Percentiles rank a stretch among this genome's conserved stretches.
Conservation (phyloP, 1,140 invertebrate genomes). For the Drosophila eugracilis region DNA sequence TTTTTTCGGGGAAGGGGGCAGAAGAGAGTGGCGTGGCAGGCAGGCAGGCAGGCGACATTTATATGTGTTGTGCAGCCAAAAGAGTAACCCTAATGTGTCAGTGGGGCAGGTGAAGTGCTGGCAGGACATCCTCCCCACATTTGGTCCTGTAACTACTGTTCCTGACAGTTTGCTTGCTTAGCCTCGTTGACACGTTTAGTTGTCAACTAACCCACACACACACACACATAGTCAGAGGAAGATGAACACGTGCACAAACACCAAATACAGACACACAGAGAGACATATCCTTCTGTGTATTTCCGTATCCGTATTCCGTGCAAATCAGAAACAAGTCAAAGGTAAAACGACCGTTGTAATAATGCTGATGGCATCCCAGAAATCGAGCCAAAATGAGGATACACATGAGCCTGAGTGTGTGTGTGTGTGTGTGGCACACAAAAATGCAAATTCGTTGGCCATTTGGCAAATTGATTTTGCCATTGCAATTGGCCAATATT, state of each 20-base stretch:
- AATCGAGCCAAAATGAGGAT: constrained; percentile 40
- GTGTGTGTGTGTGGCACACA: constrained; percentile 1
- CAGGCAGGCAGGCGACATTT: constrained; percentile 40
- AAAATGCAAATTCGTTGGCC: constrained; percentile 71
- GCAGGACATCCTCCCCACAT: constrained; percentile 4
- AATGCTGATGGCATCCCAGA: constrained; percentile 64
- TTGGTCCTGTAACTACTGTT: constrained; percentile 44
- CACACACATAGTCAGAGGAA: constrained; percentile 12
- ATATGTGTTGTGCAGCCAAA: constrained; percentile 67
- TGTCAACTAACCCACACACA: constrained; percentile 56
- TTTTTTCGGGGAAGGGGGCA: constrained; percentile 19
- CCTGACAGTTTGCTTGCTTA: constrained; percentile 67
- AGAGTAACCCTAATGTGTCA: constrained; percentile 73
- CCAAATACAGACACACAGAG: constrained; percentile 5
- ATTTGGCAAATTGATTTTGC: constrained; percentile 76
- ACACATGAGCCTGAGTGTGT: background rate
- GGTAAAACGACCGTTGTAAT: constrained; percentile 67
- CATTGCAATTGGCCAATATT: constrained; percentile 54
- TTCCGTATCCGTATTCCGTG: constrained; percentile 38
- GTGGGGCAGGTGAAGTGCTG: constrained; percentile 45
- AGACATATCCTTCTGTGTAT: constrained; percentile 4
- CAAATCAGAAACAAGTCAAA: constrained; percentile 78
- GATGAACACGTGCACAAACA: constrained; percentile 16
- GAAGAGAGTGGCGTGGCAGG: constrained; percentile 2
- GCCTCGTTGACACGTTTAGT: constrained; percentile 80